Conservation (phyloP, 2,113 vertebrate species). For the Gallinago paraguaiae region DNA sequence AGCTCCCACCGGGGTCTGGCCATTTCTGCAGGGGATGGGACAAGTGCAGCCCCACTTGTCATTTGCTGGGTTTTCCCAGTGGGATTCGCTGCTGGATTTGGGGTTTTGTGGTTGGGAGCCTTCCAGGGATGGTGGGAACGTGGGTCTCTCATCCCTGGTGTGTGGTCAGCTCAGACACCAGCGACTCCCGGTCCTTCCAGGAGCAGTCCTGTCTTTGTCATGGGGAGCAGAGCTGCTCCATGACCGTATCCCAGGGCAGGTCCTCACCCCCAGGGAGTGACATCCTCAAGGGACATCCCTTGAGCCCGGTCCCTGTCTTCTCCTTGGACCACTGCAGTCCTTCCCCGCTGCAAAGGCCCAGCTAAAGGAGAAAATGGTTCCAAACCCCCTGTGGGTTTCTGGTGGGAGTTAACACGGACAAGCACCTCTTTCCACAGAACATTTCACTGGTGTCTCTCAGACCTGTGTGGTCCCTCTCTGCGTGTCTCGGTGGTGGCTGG, state of each 20-base stretch:
- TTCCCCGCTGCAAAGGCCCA: not conserved
- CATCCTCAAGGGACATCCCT: not conserved
- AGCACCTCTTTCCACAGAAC: not conserved
- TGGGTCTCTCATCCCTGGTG: not conserved
- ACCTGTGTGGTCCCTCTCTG: not conserved
- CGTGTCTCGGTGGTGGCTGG: not conserved
- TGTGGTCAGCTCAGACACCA: not conserved
- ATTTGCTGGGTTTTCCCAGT: not conserved
- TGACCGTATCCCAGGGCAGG: not conserved
- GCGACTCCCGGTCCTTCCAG: not conserved
- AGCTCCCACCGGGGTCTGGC: not conserved
- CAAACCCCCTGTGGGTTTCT: slow-evolving; percentile 51
- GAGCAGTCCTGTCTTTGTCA: accelerated
- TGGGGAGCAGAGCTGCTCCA: not conserved
- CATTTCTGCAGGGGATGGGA: not conserved
- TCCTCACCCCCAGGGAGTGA: not conserved
- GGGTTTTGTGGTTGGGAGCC: not conserved
- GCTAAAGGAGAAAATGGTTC: slow-evolving; percentile 44
- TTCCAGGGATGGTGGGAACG: not conserved
- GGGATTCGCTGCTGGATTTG: not conserved
- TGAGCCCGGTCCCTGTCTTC: accelerated
- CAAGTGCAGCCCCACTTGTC: not conserved
- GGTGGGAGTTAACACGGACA: slow-evolving; percentile 37
- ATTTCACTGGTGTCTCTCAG: not conserved
- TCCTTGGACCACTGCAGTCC: not conserved